Percentiles rank a stretch among this genome's conserved stretches.
Evolutionary conservation across 2,113 vertebrate species (phyloP).

Genomic region (Ranitomeya imitator): DNA sequence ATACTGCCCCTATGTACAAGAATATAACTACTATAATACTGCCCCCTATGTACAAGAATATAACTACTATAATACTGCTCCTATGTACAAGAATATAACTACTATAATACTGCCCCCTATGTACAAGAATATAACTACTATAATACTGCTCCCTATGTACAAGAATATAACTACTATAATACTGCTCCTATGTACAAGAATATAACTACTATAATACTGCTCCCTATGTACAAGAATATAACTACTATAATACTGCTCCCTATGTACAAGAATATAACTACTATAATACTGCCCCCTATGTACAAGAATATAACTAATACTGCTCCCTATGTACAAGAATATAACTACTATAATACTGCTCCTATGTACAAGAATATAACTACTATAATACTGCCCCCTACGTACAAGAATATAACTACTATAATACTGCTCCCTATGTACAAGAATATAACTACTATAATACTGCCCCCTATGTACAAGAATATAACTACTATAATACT

Average conservation of each 20-base stretch:
- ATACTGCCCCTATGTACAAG: no score
- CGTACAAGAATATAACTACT: not conserved
- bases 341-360: not conserved
- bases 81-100: not conserved
- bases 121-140: no score
- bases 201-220: constrained; percentile 10
- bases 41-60: no score
- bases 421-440: constrained; percentile 1
- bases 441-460: not conserved
- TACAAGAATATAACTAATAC: constrained; percentile 3
- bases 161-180: no score
- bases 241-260: not conserved
- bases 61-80: no score
- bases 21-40: no score
- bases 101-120: not conserved
- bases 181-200: not conserved
- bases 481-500: constrained; percentile 15
- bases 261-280: constrained; percentile 2
- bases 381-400: no score
- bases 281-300: not conserved
- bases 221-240: not conserved
- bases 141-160: no score
- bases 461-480: not conserved
- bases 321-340: constrained; percentile 1
- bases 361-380: no score